Evolutionary conservation across 2,888 invertebrate genomes (phyloP), one percentile per base, ranked within the genome.

Genomic region (Kuschelorhynchus macadamiae): DNA sequence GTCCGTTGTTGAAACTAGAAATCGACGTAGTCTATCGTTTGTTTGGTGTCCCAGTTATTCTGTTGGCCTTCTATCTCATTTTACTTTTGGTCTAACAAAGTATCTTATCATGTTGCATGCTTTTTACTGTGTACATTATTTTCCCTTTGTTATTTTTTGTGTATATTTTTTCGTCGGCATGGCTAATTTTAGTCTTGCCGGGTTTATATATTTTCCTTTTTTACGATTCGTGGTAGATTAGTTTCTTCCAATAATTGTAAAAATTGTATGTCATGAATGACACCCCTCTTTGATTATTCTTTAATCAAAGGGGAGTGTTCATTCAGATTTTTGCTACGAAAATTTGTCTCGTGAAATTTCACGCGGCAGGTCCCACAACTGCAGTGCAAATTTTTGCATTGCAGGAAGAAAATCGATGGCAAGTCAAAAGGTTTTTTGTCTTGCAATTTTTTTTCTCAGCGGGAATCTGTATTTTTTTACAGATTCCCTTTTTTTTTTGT

Each of bases 41-140:
- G 75, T 72, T 70, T 73, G 65, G 67, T 60, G 69, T 74, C 67
- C 70, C 63, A 66, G 74, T 71, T 79, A 80, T 76, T 81, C 80
- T 82, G 83, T 84, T 84, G 84, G 84, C 84, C 84, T 84, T 84
- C 84, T 83, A 83, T 82, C 81, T 83, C 81, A 82, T 79, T 82
- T 79, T 81, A 81, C 80, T 81, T 81, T 81, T 80, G 79, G 79
- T 80, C 82, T 83, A 82, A 81, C 80, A 81, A 79, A 80, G 60
- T 64, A 61, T 80, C 74, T n/a, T 74, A 73, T 78, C 74, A 78
- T 80, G 80, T 69, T 82, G 83, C 83, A 83, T 83, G 83, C 82
- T 78, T 77, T 76, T 78, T 75, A 75, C 57, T 73, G 70, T 75
- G 75, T 75, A 75, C 71, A 72, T 72, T 71, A 66, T 68, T 62